These are phyloP conservation scores for Danio aesculapii DNA, from an alignment of 2,797 vertebrate species.

Conservation along the genomic window DNA sequence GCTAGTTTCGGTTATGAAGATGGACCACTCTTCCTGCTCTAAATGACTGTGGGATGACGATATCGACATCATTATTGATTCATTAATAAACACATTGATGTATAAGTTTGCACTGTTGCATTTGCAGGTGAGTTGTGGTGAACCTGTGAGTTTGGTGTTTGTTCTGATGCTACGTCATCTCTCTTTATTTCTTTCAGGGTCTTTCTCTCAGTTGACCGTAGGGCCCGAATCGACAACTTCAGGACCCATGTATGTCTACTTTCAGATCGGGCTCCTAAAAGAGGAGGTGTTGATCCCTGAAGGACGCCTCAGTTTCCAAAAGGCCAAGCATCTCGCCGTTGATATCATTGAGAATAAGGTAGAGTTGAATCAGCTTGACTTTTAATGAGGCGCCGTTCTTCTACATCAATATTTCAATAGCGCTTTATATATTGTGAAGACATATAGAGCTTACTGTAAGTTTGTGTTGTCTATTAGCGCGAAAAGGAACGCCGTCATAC, in stretches of 20 bases:
- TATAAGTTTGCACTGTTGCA: background rate
- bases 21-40: too few relatives aligned
- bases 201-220: conserved; percentile 64
- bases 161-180: background rate
- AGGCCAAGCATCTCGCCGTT: conserved; percentile 71
- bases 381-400: background rate
- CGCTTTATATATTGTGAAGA: too few relatives aligned
- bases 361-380: background rate
- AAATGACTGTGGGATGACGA: background rate
- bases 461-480: too few relatives aligned
- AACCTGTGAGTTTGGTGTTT: background rate
- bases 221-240: background rate
- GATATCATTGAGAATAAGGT: conserved; percentile 80
- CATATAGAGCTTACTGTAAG: too few relatives aligned
- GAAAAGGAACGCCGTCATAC: too few relatives aligned
- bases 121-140: background rate
- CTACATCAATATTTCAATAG: too few relatives aligned
- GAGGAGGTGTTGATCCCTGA: conserved; percentile 71
- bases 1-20: background rate
- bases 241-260: conserved; percentile 66
- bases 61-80: background rate
- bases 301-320: conserved; percentile 67
- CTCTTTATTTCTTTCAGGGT: conserved; percentile 37
- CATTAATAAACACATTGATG: background rate
- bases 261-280: conserved; percentile 79